These are phyloP conservation scores for Coregonus ussuriensis DNA, from an alignment of 2,797 vertebrate species.

Conservation along the genomic window DNA sequence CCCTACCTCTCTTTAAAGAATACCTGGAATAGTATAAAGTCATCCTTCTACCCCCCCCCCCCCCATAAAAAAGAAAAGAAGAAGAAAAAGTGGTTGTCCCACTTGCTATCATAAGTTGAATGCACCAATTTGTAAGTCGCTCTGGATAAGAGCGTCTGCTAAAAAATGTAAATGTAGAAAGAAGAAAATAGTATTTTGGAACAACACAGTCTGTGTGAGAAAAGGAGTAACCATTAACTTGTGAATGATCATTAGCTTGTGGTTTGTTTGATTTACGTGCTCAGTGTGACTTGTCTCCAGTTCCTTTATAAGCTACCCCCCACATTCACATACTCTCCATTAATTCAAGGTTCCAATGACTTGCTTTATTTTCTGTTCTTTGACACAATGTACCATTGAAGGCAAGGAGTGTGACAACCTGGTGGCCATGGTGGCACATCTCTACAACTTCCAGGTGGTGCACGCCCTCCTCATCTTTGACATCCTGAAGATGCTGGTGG, in stretches of 20 bases:
- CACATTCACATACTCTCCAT: not conserved
- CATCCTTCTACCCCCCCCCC: too few relatives aligned
- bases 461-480: constrained; percentile 88
- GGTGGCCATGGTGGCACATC: constrained; percentile 84
- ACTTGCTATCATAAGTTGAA: too few relatives aligned
- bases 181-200: constrained; percentile 14
- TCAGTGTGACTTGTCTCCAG: constrained; percentile 26
- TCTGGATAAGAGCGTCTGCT: too few relatives aligned
- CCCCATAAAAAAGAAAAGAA: too few relatives aligned
- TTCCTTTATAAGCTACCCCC: constrained; percentile 26
- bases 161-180: too few relatives aligned
- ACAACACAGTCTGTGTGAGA: constrained; percentile 11
- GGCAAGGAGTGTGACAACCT: constrained; percentile 91
- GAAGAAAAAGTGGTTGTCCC: too few relatives aligned
- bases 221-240: constrained; percentile 29
- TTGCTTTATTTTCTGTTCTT: not conserved
- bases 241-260: constrained; percentile 31
- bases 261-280: constrained; percentile 39
- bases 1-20: too few relatives aligned
- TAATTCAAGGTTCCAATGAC: not conserved
- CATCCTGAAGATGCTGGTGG: constrained; percentile 83
- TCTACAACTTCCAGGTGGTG: constrained; percentile 96
- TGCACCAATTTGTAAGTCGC: too few relatives aligned
- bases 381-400: constrained; percentile 35
- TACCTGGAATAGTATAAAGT: too few relatives aligned